Base-by-base conservation (phyloP, 1,140 invertebrate genomes). In the Proctacanthus coquilletti region DNA sequence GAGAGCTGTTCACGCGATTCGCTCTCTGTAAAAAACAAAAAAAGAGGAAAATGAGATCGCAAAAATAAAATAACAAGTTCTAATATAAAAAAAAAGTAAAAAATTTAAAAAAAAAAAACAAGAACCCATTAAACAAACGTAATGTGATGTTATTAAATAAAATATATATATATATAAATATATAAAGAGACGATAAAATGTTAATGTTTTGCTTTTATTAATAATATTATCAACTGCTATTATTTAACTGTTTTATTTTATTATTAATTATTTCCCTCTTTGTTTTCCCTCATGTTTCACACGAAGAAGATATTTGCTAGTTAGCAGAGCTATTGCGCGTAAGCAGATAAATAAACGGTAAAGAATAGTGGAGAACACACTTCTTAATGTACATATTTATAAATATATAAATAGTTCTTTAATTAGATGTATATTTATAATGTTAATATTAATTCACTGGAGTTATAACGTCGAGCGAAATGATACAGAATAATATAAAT, bases 361-460 rank as follows among this genome's bases (percentile, higher is more conserved):
- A n/a, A n/a, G n/a, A n/a, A n/a, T n/a, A n/a, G n/a, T n/a, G n/a
- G n/a, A n/a, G n/a, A n/a, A n/a, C n/a, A n/a, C 8, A 27, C 8
- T 27, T 27, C 23, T 27, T 13, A 27, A 13, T 27, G 23, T 27
- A 27, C 8, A 27, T 27, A 27, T 27, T 27, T 27, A 27, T 27
- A 27, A 9, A 27, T 27, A 27, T 27, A 27, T 27, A 13, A 9
- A 27, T 27, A 27, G 8, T 27, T 27, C 13, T 13, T 27, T 27
- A 27, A 8, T 27, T 27, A 27, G 23, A 13, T 27, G 23, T 27
- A 27, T 27, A 27, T 27, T 27, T 27, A 27, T 27, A 8, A 27
- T 13, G 23, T 27, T 27, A 27, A 27, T 27, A 27, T 27, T 27
- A 27, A 27, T 27, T 27, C n/a, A n/a, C n/a, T n/a, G n/a, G n/a